Percentiles rank a stretch among this genome's conserved stretches.
These are phyloP conservation scores for Volucella bombylans DNA, from an alignment of 2,888 invertebrate species.

Conservation along the genomic window DNA sequence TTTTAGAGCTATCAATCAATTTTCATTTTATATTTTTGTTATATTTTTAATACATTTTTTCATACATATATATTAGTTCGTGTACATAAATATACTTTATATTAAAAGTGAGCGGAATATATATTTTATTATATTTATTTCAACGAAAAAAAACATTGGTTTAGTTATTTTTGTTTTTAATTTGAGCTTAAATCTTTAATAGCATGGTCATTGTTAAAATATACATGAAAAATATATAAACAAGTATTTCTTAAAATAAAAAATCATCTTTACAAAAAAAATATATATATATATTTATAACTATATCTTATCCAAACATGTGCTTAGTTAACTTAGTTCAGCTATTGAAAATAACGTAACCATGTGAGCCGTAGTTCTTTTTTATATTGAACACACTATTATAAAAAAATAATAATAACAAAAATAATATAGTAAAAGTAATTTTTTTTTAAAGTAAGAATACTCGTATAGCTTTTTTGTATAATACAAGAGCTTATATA, in stretches of 20 bases:
- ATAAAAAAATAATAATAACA: constrained; percentile 24
- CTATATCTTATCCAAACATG: constrained; percentile 43
- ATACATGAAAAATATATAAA: constrained; percentile 46
- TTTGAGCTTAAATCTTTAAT: constrained; percentile 74
- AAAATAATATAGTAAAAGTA: constrained; percentile 13
- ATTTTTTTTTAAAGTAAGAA: constrained; percentile 52
- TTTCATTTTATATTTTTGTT: constrained; percentile 28
- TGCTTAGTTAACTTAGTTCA: constrained; percentile 65
- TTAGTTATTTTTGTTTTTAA: constrained; percentile 68
- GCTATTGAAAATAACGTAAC: constrained; percentile 56
- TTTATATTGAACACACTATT: constrained; percentile 47
- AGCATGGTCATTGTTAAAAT: constrained; percentile 76
- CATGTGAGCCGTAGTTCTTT: constrained; percentile 61
- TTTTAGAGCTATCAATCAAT: constrained; percentile 61
- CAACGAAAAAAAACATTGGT: constrained; percentile 28
- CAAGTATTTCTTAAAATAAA: constrained; percentile 18
- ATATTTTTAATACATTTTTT: constrained; percentile 37
- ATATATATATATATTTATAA: constrained; percentile 29
- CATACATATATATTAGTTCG: constrained; percentile 52
- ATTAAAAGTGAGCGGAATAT: constrained; percentile 55
- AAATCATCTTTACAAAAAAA: constrained; percentile 32
- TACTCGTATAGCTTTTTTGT: constrained; percentile 66
- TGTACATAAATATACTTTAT: constrained; percentile 65
- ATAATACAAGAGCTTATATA: constrained; percentile 66
- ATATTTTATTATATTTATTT: constrained; percentile 34